Evolutionary conservation across 2,113 vertebrate species (phyloP), one percentile per base, ranked within the genome.

Genomic region (Peromyscus leucopus): DNA sequence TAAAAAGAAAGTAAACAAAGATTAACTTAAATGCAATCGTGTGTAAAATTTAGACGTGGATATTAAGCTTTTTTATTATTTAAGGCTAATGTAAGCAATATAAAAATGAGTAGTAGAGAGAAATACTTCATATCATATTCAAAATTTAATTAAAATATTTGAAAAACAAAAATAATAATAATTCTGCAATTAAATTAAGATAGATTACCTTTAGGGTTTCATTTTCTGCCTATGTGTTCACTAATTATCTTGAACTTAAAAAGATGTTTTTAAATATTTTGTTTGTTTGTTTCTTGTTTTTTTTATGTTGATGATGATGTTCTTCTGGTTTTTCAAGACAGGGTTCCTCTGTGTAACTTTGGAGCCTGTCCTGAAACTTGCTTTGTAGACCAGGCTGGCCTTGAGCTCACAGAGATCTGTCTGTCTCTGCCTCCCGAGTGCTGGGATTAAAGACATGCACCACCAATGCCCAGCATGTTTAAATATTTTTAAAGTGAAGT

Each of bases 11-110:
- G 86, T 86, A 89, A 91, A 92, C 57, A 83, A 94, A 93, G 74
- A 97, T 95, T 96, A 93, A 76, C 22, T 92, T 92, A 93, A 95
- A 82, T 72, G 33, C 69, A 97, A 96, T 85, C 59, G 86, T 86
- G 95, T 16, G 74, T 82, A 87, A 94, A 95, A 94, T 89, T 94
- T 65, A 57, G 72, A 96, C 96, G 48, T 79, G 11, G 28, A 31
- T 33, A 36, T 93, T 74, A 85, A 96, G 26, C 71, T 96, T 85
- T 85, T 87, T 76, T 89, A 87, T 89, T 75, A 86, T 78, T 94
- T 67, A 94, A 94, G 46, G 31, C 10, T 65, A 87, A 91, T 48
- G 61, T n/a, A 95, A 94, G 67, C 19, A 69, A 26, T 84, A 86
- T 46, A 65, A 72, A 10, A 55, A 3, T 13, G 13, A 3, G 55